A percentile compares a stretch with the other conserved stretches of the same genome.
phyloP scores from a whole-genome alignment of 2,888 invertebrate genomes.

The Dicyrtoma fusca region DNA sequence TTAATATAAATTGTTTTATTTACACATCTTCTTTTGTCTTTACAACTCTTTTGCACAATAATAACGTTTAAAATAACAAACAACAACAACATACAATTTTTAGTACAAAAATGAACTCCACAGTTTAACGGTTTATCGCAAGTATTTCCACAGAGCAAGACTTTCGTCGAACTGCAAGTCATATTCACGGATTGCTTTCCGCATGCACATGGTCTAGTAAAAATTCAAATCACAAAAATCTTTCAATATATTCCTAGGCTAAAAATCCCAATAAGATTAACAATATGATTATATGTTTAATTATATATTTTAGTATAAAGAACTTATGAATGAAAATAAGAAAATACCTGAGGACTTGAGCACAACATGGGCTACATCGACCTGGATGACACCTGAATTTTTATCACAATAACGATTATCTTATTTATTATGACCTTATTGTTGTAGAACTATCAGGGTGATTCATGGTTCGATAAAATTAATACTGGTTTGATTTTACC shows the following conservation, averaged over 20 bases:
- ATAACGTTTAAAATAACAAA: no score
- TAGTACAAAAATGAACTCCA: constrained; percentile 71
- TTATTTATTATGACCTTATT: neutral
- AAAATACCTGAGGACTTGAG: constrained; percentile 28
- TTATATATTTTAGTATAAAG: neutral
- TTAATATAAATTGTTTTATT: neutral
- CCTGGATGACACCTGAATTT: constrained; percentile 10
- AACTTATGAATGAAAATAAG: no score
- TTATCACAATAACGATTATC: neutral
- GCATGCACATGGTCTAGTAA: constrained; percentile 73
- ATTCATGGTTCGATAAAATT: constrained; percentile 93
- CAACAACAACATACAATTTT: constrained; percentile 20
- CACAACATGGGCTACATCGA: constrained; percentile 27
- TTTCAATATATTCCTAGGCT: no score
- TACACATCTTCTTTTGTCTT: no score
- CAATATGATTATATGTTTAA: no score
- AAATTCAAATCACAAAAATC: neutral
- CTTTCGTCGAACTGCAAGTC: constrained; percentile 72
- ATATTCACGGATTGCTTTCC: constrained; percentile 71
- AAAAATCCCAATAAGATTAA: no score
- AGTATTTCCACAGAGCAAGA: constrained; percentile 72
- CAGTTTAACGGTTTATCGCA: constrained; percentile 80
- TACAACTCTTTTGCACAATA: no score
- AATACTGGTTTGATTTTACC: no score
- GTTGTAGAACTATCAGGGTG: constrained; percentile 77